phyloP scores from a whole-genome alignment of 1,140 invertebrate genomes.

The Plodia interpunctella region DNA sequence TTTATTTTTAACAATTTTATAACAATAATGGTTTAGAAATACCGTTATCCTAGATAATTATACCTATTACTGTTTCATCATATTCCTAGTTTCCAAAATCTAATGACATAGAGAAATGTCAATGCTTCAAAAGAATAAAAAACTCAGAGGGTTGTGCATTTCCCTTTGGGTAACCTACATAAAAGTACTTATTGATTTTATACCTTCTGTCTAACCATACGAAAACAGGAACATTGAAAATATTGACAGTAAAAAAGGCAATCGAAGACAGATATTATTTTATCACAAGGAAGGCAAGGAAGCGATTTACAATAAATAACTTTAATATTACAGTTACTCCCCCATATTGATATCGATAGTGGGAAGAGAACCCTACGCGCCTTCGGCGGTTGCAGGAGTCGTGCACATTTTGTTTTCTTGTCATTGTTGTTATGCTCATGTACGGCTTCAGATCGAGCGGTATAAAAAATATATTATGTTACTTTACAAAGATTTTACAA shows the following conservation, averaged over 20 bases:
- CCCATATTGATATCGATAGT: conserved; percentile 72
- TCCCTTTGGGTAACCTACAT: not conserved
- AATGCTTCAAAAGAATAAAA: no score
- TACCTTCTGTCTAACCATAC: not conserved
- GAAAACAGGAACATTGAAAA: conserved; percentile 2
- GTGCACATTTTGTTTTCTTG: conserved; percentile 35
- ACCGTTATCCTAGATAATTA: no score
- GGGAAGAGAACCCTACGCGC: conserved; percentile 52
- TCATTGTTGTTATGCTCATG: not conserved
- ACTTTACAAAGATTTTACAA: no score
- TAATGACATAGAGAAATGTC: not conserved
- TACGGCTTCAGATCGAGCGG: not conserved
- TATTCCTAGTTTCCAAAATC: not conserved
- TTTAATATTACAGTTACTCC: conserved; percentile 71
- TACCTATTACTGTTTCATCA: not conserved
- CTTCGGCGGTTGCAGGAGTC: conserved; percentile 53
- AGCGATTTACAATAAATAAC: conserved; percentile 74
- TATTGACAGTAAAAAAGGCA: conserved; percentile 10
- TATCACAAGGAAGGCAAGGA: conserved; percentile 49
- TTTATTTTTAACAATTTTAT: no score
- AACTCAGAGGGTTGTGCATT: no score
- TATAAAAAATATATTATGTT: no score
- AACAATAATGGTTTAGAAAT: no score
- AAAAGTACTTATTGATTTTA: not conserved
- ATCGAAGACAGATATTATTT: conserved; percentile 42